Percentiles rank a stretch among this genome's conserved stretches.
Conservation (phyloP, 2,888 invertebrate species). For the Pimpla rufipes region DNA sequence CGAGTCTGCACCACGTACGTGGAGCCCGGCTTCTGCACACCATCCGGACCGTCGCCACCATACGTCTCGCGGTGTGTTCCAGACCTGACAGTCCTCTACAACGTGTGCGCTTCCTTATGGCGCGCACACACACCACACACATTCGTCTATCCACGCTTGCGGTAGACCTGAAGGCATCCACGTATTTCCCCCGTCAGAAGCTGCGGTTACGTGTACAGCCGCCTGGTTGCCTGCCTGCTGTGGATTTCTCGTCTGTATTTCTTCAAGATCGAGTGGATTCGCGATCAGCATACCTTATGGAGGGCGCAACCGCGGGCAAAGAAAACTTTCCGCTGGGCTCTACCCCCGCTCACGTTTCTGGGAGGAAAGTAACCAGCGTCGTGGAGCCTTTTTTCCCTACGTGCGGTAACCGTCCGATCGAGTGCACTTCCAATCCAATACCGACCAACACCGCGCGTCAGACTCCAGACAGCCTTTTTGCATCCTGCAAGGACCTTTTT, state of each 20-base stretch:
- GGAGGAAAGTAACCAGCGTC: neutral
- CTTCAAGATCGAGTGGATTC: conserved; percentile 58
- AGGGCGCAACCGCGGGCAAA: conserved; percentile 21
- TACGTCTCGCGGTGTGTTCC: conserved; percentile 8
- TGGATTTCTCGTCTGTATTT: conserved; percentile 52
- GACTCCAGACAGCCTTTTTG: neutral
- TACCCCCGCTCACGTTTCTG: too few relatives aligned
- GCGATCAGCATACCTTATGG: conserved; percentile 65
- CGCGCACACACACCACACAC: neutral
- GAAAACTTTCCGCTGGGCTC: neutral
- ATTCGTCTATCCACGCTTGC: neutral
- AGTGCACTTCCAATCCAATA: conserved; percentile 10
- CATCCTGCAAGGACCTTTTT: neutral
- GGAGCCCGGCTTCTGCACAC: conserved; percentile 17
- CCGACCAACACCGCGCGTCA: neutral
- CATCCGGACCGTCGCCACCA: conserved; percentile 27
- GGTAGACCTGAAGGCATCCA: conserved; percentile 11
- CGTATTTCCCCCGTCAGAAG: conserved; percentile 33
- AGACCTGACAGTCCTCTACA: neutral
- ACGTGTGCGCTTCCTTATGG: neutral
- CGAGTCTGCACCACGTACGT: conserved; percentile 6
- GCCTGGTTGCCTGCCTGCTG: neutral
- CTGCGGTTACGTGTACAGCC: conserved; percentile 21
- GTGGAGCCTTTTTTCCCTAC: neutral
- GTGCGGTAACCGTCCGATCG: conserved; percentile 6